Percentiles rank a stretch among this genome's conserved stretches.
phyloP scores from a whole-genome alignment of 2,113 vertebrate genomes.

The Indicator indicator region DNA sequence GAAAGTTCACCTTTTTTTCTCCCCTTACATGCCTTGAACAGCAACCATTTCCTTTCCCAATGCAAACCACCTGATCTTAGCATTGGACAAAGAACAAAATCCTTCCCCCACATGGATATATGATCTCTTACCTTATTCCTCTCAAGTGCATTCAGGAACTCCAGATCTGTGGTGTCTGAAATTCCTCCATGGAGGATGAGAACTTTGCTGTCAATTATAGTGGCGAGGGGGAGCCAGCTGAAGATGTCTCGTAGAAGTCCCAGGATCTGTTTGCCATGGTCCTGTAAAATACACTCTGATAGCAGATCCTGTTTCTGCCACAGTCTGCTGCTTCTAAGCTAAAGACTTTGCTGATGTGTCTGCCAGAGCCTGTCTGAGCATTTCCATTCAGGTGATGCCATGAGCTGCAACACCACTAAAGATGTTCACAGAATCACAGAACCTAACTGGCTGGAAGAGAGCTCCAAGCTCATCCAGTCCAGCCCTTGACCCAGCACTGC shows the following conservation, averaged over 20 bases:
- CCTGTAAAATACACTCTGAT: slow-evolving; percentile 70
- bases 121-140: slow-evolving; percentile 86
- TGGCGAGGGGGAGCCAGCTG: slow-evolving; percentile 90
- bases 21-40: not conserved
- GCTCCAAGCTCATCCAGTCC: too few species aligned
- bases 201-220: slow-evolving; percentile 90
- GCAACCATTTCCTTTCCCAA: not conserved
- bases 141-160: slow-evolving; percentile 83
- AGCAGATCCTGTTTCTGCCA: not conserved
- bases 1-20: not conserved
- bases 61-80: not conserved
- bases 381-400: not conserved
- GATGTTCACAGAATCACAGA: not conserved
- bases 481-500: too few species aligned
- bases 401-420: not conserved
- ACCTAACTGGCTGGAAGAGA: too few species aligned
- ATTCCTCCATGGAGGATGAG: slow-evolving; percentile 94
- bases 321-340: not conserved
- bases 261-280: slow-evolving; percentile 84
- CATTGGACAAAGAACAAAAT: not conserved
- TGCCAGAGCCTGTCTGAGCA: not conserved
- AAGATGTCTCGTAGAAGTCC: slow-evolving; percentile 88
- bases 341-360: not conserved
- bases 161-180: slow-evolving; percentile 90
- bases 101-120: not conserved